A percentile compares a stretch with the other conserved stretches of the same genome.
phyloP scores from a whole-genome alignment of 2,113 vertebrate genomes.

The Peromyscus leucopus region DNA sequence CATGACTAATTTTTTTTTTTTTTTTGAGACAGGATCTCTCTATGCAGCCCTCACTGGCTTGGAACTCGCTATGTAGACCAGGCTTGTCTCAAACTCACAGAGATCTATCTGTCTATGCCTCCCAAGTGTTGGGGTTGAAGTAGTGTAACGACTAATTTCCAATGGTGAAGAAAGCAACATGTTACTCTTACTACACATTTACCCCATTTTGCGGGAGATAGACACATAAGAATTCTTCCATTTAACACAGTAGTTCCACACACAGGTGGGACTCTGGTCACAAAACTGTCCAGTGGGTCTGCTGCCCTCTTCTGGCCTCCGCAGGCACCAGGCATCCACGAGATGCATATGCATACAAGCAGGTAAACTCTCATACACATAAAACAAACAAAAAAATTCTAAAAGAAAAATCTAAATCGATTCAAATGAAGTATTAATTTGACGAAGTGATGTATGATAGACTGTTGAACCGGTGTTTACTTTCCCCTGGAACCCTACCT shows the following conservation, averaged over 20 bases:
- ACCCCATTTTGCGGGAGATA: constrained; percentile 6
- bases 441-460: neutral
- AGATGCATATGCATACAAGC: neutral
- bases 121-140: neutral
- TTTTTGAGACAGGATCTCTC: neutral
- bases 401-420: neutral
- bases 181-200: neutral
- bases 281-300: neutral
- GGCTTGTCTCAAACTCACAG: neutral
- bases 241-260: neutral
- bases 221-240: neutral
- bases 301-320: neutral
- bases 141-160: constrained; percentile 9
- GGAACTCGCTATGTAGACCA: neutral
- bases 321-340: neutral
- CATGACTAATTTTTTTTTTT: neutral
- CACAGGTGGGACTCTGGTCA: neutral
- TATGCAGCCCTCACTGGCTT: neutral
- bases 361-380: neutral
- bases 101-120: neutral
- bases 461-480: neutral
- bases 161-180: constrained; percentile 6
- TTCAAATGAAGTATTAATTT: neutral
- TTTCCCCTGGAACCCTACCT: neutral
- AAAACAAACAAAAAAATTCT: neutral